Percentiles rank a stretch among this genome's conserved stretches.
Evolutionary conservation across 2,113 vertebrate genomes (phyloP).

Genomic region (Nycticryphes semicollaris): DNA sequence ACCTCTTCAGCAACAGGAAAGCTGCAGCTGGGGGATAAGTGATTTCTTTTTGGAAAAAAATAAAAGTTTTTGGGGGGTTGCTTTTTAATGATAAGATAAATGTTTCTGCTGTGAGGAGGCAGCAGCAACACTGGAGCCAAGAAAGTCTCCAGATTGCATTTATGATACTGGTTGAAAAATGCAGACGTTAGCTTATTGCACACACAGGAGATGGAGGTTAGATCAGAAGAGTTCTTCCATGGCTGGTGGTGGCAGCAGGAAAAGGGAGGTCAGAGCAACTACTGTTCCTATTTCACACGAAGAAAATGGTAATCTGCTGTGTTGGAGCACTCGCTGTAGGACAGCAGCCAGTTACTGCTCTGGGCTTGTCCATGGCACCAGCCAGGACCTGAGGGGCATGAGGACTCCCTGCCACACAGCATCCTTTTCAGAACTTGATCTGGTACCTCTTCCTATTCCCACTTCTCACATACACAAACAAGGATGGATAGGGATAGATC

Average conservation of each 20-base stretch:
- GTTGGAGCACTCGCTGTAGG: background rate
- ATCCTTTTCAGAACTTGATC: background rate
- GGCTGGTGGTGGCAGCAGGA: background rate
- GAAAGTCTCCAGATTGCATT: background rate
- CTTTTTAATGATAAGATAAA: background rate
- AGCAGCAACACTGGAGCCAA: background rate
- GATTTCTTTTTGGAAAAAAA: background rate
- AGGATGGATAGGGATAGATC: background rate
- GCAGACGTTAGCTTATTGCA: background rate
- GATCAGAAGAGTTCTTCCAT: background rate
- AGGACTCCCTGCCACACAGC: background rate
- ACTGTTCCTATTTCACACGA: background rate
- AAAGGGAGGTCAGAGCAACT: background rate
- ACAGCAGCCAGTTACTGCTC: background rate
- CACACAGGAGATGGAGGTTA: background rate
- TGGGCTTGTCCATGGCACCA: background rate
- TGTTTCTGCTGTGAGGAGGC: background rate
- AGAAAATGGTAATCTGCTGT: background rate
- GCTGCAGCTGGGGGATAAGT: background rate
- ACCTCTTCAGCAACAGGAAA: background rate
- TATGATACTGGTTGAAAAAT: background rate
- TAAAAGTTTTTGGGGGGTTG: accelerated
- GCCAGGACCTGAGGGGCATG: background rate
- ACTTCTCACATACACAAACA: background rate
- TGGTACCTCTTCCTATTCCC: background rate